Conservation (phyloP, 1,140 invertebrate species). For the Druon quercuslanigerum region DNA sequence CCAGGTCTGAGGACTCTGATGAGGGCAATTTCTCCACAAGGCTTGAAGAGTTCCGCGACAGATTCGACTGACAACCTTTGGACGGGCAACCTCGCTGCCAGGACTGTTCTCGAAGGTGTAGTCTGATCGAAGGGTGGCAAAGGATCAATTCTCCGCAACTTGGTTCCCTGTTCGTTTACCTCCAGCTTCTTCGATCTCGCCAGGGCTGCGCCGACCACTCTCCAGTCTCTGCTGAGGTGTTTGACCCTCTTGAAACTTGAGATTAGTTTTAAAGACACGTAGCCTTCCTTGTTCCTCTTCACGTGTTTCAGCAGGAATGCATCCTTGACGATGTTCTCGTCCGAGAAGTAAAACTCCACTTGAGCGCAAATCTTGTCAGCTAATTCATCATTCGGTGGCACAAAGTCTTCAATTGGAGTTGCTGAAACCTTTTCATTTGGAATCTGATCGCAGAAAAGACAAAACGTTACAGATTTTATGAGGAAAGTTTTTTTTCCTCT, state of each 20-base stretch:
- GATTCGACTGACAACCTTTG: conserved; percentile 90
- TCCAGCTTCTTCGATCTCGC: conserved; percentile 87
- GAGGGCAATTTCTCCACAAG: conserved; percentile 91
- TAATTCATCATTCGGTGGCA: conserved; percentile 82
- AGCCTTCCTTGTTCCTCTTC: conserved; percentile 94
- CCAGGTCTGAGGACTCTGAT: conserved; percentile 90
- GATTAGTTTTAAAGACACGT: conserved; percentile 94
- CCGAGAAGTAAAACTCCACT: conserved; percentile 96
- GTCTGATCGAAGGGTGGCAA: conserved; percentile 94
- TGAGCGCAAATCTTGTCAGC: conserved; percentile 87
- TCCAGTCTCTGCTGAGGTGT: conserved; percentile 94
- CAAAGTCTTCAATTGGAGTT: conserved; percentile 59
- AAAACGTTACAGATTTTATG: neutral
- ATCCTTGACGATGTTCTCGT: conserved; percentile 95
- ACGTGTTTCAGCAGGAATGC: conserved; percentile 97
- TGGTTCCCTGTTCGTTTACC: conserved; percentile 93
- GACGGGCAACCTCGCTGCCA: conserved; percentile 89
- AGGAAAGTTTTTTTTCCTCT: conserved; percentile 8
- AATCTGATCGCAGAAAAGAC: neutral
- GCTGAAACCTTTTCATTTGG: conserved; percentile 11
- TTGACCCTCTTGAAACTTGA: conserved; percentile 95
- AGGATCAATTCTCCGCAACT: conserved; percentile 89
- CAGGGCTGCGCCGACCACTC: conserved; percentile 90
- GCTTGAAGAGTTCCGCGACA: conserved; percentile 90
- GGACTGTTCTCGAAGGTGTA: conserved; percentile 90